Evolutionary conservation across 2,797 vertebrate genomes (phyloP).

Genomic region (Tamandua tetradactyla): DNA sequence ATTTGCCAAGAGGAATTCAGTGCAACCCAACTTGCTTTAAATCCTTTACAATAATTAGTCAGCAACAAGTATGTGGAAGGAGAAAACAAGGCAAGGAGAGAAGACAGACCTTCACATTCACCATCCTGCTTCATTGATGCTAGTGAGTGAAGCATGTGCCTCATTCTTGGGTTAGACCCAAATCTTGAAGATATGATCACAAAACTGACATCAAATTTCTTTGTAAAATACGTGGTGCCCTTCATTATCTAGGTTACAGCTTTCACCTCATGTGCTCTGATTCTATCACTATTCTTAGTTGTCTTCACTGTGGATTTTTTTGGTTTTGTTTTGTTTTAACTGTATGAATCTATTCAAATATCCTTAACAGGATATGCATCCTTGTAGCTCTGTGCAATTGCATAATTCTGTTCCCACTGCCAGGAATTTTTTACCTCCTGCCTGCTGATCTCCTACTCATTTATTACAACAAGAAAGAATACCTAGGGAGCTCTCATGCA

Average conservation of each 20-base stretch:
- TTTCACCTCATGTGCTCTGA: fast-evolving
- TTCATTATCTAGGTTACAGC: not conserved
- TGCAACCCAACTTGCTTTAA: not conserved
- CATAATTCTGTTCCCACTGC: not conserved
- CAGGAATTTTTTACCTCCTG: not conserved
- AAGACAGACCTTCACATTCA: not conserved
- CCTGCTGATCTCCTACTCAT: not conserved
- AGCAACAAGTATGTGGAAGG: not conserved
- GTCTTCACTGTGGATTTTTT: not conserved
- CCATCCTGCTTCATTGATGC: not conserved
- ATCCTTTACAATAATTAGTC: not conserved
- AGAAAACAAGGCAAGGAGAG: not conserved
- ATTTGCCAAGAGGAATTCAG: slow-evolving; percentile 19
- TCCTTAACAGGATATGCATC: not conserved
- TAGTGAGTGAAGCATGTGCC: not conserved
- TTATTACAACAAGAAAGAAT: not conserved
- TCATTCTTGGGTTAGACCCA: not conserved
- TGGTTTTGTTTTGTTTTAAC: not conserved
- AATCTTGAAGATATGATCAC: not conserved
- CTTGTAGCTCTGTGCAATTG: not conserved
- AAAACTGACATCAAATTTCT: not conserved
- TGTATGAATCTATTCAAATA: not conserved
- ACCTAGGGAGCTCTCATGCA: not conserved
- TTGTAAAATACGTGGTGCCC: not conserved
- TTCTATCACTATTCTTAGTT: fast-evolving